phyloP scores from a whole-genome alignment of 2,797 vertebrate species.

The Phrynocephalus guinanensis region DNA sequence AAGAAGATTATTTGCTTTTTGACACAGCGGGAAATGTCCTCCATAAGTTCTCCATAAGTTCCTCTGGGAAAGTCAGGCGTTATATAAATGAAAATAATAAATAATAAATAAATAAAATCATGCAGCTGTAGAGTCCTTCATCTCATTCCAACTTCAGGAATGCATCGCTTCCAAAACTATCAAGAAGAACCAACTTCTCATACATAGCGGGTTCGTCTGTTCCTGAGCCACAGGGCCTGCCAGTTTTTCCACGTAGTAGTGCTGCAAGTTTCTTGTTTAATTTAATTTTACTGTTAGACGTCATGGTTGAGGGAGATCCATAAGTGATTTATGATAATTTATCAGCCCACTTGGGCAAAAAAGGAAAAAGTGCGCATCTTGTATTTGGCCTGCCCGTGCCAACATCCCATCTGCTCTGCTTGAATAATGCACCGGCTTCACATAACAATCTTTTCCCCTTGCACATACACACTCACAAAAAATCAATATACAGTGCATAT shows the following conservation, averaged over 20 bases:
- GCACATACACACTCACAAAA: conserved; percentile 48
- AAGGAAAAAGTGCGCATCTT: conserved; percentile 66
- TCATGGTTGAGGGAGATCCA: conserved; percentile 76
- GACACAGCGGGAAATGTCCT: background rate
- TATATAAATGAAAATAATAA: too few relatives aligned
- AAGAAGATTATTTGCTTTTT: background rate
- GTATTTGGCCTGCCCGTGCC: conserved; percentile 70
- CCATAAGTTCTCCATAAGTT: too few relatives aligned
- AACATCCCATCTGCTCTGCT: conserved; percentile 78
- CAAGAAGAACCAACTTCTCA: background rate
- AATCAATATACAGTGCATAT: conserved; percentile 73
- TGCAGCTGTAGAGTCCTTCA: background rate
- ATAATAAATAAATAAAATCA: too few relatives aligned
- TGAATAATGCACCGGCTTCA: conserved; percentile 74
- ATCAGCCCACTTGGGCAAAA: conserved; percentile 75
- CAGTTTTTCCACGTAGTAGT: conserved; percentile 1
- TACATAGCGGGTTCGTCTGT: background rate
- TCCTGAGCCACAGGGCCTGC: background rate
- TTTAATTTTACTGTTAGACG: conserved; percentile 73
- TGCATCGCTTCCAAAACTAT: background rate
- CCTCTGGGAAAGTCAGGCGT: too few relatives aligned
- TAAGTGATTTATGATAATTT: conserved; percentile 77
- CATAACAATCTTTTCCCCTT: conserved; percentile 67
- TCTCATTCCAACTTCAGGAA: background rate
- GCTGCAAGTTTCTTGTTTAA: conserved; percentile 58